Percentiles rank a stretch among this genome's conserved stretches.
phyloP scores from a whole-genome alignment of 2,888 invertebrate genomes.

The Zygothrica quintamaculata region DNA sequence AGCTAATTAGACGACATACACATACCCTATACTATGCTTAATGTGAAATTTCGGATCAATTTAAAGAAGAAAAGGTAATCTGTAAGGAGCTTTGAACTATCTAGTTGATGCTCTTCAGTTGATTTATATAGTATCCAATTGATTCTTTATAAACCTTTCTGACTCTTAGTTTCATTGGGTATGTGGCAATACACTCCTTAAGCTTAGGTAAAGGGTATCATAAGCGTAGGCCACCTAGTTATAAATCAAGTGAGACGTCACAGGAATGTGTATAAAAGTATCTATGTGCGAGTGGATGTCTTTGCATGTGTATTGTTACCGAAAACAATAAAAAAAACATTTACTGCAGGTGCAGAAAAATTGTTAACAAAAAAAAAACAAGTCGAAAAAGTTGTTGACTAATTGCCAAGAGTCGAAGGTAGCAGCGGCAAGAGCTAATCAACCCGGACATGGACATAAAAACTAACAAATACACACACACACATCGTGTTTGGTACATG shows the following conservation, averaged over 20 bases:
- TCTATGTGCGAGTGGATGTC: slow-evolving; percentile 3
- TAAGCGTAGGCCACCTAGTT: slow-evolving; percentile 14
- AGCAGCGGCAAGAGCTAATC: slow-evolving; percentile 55
- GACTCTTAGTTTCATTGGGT: too few species aligned
- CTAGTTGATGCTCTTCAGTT: too few species aligned
- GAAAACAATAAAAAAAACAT: slow-evolving; percentile 9
- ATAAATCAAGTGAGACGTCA: slow-evolving; percentile 50
- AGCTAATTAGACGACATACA: neutral
- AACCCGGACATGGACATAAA: slow-evolving; percentile 59
- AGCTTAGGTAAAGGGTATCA: too few species aligned
- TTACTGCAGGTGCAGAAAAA: slow-evolving; percentile 19
- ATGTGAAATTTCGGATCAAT: too few species aligned
- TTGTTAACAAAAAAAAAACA: slow-evolving; percentile 6
- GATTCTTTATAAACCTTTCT: too few species aligned
- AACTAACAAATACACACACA: too few species aligned
- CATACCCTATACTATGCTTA: neutral
- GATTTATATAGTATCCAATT: too few species aligned
- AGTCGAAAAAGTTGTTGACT: slow-evolving; percentile 28
- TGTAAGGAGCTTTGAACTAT: too few species aligned
- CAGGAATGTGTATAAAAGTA: slow-evolving; percentile 4
- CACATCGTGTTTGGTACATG: slow-evolving; percentile 18
- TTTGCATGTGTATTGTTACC: slow-evolving; percentile 7
- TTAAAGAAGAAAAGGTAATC: too few species aligned
- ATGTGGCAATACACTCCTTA: too few species aligned
- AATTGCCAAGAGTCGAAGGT: slow-evolving; percentile 37